Base-by-base conservation (phyloP, 2,888 invertebrate genomes). In the Tetanocera ferruginea region DNA sequence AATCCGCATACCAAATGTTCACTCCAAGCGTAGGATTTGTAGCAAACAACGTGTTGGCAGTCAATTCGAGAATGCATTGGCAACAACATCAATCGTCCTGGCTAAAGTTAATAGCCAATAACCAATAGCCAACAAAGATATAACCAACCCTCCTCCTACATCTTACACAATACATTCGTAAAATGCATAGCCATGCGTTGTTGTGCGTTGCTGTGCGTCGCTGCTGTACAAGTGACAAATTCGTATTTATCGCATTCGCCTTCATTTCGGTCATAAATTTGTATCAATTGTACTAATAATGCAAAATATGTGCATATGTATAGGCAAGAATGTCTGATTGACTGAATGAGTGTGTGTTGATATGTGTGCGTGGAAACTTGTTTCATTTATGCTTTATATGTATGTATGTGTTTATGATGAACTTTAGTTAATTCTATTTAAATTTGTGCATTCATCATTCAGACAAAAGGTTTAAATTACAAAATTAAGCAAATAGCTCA, bases 221-320 rank as follows among this genome's bases (percentile, higher is more conserved):
- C 6, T 60, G 19, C 49, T 25, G 25, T 62, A 11, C 52, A 51
- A 66, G 66, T 75, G 66, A 75, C 74, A 75, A 75, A 75, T 75
- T 69, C 19, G 23, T 43, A 34, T 28, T 66, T 49, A 66, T 64
- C 62, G 49, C 51, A 75, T 34, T 31, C 74, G 51, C 66, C 66
- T 66, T 75, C 64, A 75, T 75, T 69, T 69, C 51, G 69, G 69
- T 51, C 69, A 51, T 69, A 69, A 69, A 69, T 69, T 69, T 25
- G 69, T 51, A 69, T 69, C 51, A 69, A 51, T 69, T 23, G 69
- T 25, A 2, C 51, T 51, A 28, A 69, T 25, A 51, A 51, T 25
- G 67, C 67, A 67, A 55, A 55, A 55, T 55, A 19, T n/a, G 3
- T 19, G 19, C 19, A 19, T 55, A 23, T 55, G 55, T 19, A 23